Conservation (phyloP, 2,113 vertebrate species). For the Brachionichthys hirsutus region DNA sequence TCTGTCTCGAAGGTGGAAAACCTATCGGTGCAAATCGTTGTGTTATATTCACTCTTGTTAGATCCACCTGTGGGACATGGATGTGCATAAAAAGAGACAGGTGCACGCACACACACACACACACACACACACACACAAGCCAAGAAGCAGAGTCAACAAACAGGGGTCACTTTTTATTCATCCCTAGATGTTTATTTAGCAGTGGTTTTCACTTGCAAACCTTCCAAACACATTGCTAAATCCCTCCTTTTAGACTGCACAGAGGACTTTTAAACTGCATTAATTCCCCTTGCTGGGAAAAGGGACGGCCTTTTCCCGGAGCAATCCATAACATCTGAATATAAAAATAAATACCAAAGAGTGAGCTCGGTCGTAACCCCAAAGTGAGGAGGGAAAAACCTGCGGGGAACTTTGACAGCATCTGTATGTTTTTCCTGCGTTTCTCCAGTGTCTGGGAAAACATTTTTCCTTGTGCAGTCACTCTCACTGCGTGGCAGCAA, state of each 20-base stretch:
- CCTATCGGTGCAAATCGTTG: too few relatives aligned
- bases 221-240: constrained; percentile 41
- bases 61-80: too few relatives aligned
- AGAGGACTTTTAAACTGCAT: constrained; percentile 70
- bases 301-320: constrained; percentile 71
- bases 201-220: constrained; percentile 60
- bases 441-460: constrained; percentile 37
- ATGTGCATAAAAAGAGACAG: constrained; percentile 35
- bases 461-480: constrained; percentile 10
- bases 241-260: constrained; percentile 51
- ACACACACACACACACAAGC: constrained; percentile 22
- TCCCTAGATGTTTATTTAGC: constrained; percentile 57
- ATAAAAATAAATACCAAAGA: constrained; percentile 76
- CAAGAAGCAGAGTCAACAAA: constrained; percentile 54
- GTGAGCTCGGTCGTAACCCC: constrained; percentile 46
- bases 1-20: too few relatives aligned
- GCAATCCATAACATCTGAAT: constrained; percentile 78
- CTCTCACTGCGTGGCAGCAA: constrained; percentile 3
- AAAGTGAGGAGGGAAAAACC: constrained; percentile 52
- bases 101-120: constrained; percentile 40
- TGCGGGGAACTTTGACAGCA: constrained; percentile 53
- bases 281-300: constrained; percentile 76
- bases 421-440: constrained; percentile 61
- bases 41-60: too few relatives aligned
- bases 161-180: constrained; percentile 54